A percentile compares a stretch with the other conserved stretches of the same genome.
Evolutionary conservation across 2,113 vertebrate species (phyloP).

Genomic region (Anarhynchus alexandrinus): DNA sequence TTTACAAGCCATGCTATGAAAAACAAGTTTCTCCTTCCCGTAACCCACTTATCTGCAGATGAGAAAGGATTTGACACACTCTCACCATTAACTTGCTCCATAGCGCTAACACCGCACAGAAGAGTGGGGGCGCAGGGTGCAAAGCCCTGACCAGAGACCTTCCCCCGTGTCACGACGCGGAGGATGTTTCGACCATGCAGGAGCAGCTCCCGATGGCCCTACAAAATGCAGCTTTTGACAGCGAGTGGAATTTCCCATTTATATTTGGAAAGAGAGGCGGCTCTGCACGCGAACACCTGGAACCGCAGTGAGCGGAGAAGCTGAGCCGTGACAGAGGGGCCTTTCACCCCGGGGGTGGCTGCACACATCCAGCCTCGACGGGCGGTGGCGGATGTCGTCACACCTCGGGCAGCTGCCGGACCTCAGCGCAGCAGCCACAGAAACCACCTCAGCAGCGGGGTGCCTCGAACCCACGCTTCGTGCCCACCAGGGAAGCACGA

Average conservation of each 20-base stretch:
- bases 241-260: constrained; percentile 23
- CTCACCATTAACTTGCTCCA: background rate
- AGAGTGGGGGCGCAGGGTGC: fast-evolving
- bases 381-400: background rate
- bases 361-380: background rate
- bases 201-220: background rate
- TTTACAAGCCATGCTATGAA: background rate
- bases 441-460: background rate
- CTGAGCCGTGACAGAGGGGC: constrained; percentile 18
- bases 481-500: fast-evolving
- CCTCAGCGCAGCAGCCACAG: background rate
- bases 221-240: background rate
- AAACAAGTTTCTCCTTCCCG: background rate
- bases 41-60: background rate
- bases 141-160: background rate
- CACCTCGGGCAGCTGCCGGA: background rate
- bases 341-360: constrained; percentile 5
- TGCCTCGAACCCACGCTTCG: fast-evolving
- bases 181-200: background rate
- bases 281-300: background rate
- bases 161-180: background rate
- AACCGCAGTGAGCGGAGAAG: background rate
- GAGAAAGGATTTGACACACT: background rate
- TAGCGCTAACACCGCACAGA: background rate
- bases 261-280: background rate